Evolutionary conservation across 2,113 vertebrate genomes (phyloP), one percentile per base, ranked within the genome.

Genomic region (Cyanoderma ruficeps): DNA sequence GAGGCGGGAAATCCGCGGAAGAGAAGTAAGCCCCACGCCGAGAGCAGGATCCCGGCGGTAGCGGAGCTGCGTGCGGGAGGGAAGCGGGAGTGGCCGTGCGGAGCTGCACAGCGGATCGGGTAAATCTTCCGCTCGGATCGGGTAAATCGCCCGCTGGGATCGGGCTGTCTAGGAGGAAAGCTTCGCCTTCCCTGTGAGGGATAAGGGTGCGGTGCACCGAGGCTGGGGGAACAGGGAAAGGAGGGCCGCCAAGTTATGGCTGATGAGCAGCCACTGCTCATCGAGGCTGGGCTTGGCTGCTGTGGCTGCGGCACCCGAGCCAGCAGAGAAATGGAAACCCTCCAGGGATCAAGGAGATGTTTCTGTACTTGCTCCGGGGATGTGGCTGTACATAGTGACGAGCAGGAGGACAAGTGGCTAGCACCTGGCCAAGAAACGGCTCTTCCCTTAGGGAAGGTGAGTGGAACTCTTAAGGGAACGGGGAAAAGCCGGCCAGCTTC

Each of bases 1-100:
- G 92, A 83, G 91, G 92, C 57, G 83, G 41, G 53, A 56, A 85
- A 76, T 50, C 89, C 49, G 82, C 78, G 47, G 87, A 67, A 44
- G 57, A 47, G 61, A 71, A 92, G 89, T 15, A 76, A 91, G 42
- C 56, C 27, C 39, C 63, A 33, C 84, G 68, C 89, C 7, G 31
- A 67, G 64, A 4, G 70, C 57, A 10, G 20, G 71, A 18, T 24
- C 19, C 24, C 17, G 16, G 25, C 9, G 53, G 15, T 6, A n/a
- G 35, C 20, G 24, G 63, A 28, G 65, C 80, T 37, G 59, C 75
- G 21, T 55, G 67, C 37, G 67, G 56, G 16, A n/a, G 65, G 74
- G 49, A 56, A 49, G 42, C 50, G 20, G 83, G 31, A 71, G 80
- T 27, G 56, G 52, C 28, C 15, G 42, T 16, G 63, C 24, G 50